A percentile compares a stretch with the other conserved stretches of the same genome.
Conservation (phyloP, 2,888 invertebrate genomes). For the Latheticus oryzae region DNA sequence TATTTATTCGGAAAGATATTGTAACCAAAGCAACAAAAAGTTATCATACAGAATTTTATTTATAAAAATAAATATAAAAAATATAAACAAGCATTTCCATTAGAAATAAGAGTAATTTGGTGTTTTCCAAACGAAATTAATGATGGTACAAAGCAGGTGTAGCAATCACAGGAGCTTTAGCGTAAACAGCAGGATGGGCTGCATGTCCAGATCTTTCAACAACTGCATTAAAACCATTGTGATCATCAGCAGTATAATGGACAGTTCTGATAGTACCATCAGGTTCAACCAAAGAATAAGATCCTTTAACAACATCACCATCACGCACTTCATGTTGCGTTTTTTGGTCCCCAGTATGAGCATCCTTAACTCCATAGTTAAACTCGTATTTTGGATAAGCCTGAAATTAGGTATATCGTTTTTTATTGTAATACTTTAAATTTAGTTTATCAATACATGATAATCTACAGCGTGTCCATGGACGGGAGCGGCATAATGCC, state of each 20-base stretch:
- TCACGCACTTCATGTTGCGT: conserved; percentile 70
- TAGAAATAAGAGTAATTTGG: conserved; percentile 21
- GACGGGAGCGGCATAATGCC: conserved; percentile 18
- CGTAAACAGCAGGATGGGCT: conserved; percentile 54
- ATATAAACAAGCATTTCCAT: conserved; percentile 16
- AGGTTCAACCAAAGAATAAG: conserved; percentile 55
- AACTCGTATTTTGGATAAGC: conserved; percentile 69
- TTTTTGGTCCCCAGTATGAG: conserved; percentile 71
- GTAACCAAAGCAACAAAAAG: background rate
- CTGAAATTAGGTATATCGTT: too few species aligned
- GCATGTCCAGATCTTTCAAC: conserved; percentile 75
- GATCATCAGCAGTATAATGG: conserved; percentile 57
- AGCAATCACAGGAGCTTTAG: conserved; percentile 30
- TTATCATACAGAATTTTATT: conserved; percentile 32
- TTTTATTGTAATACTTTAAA: too few species aligned
- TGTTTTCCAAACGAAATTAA: conserved; percentile 6
- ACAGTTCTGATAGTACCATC: conserved; percentile 57
- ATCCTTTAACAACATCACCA: conserved; percentile 68
- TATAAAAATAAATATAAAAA: conserved; percentile 41
- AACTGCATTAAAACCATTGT: conserved; percentile 67
- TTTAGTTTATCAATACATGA: conserved; percentile 29
- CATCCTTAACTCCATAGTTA: conserved; percentile 70
- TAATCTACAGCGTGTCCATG: conserved; percentile 37
- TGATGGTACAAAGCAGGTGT: conserved; percentile 36
- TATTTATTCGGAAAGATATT: too few species aligned